Base-by-base conservation (phyloP, 1,140 invertebrate genomes). In the Musca domestica region DNA sequence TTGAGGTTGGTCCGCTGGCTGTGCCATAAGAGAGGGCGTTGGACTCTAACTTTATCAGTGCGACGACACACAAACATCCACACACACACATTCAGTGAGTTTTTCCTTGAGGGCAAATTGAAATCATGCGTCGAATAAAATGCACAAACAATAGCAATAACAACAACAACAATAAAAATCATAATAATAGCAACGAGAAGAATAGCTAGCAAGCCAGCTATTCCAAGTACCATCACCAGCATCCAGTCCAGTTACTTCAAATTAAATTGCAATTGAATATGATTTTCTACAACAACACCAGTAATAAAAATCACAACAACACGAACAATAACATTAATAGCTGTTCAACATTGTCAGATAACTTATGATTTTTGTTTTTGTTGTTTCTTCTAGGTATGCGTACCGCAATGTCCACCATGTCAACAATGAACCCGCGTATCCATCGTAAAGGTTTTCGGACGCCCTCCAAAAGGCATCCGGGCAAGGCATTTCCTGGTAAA, bases 371-470 rank as follows among this genome's bases (percentile, higher is more conserved):
- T 19, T 41, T 34, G 7, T 19, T 41, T 61, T 58, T 64, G 27
- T 65, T 19, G 17, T 17, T 64, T 78, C 79, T 77, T 73, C 22
- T 75, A 87, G 86, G 84, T 81, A 87, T 87, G 85, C 87, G 87
- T 83, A 89, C 89, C 87, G 89, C 88, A 68, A 87, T 89, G 85
- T 88, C 87, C 67, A 88, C 87, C 67, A 82, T 84, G 71, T 85
- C 88, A 46, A 87, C 86, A 46, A 86, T 87, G 85, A 85, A 85
- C 69, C 82, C 86, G 22, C 84, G 87, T 66, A 85, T 88, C 64
- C 84, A 88, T 83, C 82, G 87, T 67, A 86, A 87, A 78, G 84
- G 86, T 70, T 84, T 88, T 82, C 80, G 86, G 67, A 75, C 78
- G 76, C 74, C 84, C 69, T 76, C 82, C 73, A 76, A 83, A 74